Percentiles rank a stretch among this genome's conserved stretches.
Conservation (phyloP, 2,888 invertebrate genomes). For the Lamellibrachia satsuma region DNA sequence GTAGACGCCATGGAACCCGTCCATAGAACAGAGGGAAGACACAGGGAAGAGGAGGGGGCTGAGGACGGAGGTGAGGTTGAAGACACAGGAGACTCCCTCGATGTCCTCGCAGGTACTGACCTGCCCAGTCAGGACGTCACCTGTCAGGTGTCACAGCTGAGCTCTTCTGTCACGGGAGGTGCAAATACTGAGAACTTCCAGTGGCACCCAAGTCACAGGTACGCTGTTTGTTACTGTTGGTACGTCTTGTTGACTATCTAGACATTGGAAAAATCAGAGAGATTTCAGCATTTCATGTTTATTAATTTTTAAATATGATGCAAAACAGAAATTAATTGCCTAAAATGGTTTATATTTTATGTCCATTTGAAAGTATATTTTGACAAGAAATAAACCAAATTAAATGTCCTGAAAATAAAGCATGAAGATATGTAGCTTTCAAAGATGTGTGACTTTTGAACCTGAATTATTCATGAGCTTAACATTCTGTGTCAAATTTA, state of each 20-base stretch:
- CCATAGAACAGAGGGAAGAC: not conserved
- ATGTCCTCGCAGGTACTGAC: conserved; percentile 17
- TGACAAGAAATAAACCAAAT: no score
- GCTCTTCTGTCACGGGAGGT: conserved; percentile 28
- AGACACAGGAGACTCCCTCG: not conserved
- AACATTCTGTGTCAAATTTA: no score
- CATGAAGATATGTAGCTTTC: no score
- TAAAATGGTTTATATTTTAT: no score
- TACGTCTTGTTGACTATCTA: not conserved
- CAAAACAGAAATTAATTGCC: no score
- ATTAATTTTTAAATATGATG: not conserved
- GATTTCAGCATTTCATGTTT: not conserved
- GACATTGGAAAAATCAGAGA: no score
- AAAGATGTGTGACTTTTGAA: no score
- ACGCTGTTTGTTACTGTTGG: not conserved
- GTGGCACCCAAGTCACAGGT: conserved; percentile 18
- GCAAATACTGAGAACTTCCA: conserved; percentile 14
- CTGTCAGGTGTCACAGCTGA: conserved; percentile 19
- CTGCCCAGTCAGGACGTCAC: not conserved
- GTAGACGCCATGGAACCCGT: not conserved
- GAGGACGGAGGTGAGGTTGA: not conserved
- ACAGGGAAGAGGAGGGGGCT: not conserved
- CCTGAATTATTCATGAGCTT: no score
- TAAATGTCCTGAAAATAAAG: no score
- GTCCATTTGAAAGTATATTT: no score